Base-by-base conservation (phyloP, 2,888 invertebrate genomes). In the Protodeltote pygarga region DNA sequence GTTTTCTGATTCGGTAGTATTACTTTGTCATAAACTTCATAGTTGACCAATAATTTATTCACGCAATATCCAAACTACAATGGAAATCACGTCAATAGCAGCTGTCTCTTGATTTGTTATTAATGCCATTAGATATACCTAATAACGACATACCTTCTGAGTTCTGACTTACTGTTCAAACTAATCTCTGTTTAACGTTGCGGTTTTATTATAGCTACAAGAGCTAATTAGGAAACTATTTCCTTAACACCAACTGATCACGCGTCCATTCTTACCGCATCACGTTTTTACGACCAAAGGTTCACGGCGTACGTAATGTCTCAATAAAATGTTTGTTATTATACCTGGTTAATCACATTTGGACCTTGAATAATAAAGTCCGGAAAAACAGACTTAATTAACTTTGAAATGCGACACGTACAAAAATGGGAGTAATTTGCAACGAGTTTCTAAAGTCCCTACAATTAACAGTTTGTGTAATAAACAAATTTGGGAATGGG, bases 311-410 rank as follows among this genome's bases (percentile, higher is more conserved):
- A 69, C 72, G 73, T 80, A 74, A 77, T 77, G 73, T 61, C 62
- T 70, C 75, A 73, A 81, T 85, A 82, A 85, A 85, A 82, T 73
- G 77, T 81, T 83, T 82, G 80, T 83, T 82, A 82, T 81, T 76
- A 75, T 75, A 60, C n/a, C n/a, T n/a, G n/a, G 68, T 78, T 79
- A 82, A 83, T 84, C 80, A 79, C 76, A 75, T 81, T 77, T 75
- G 54, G 64, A 67, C 63, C 54, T 59, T 48, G 34, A 34, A 71
- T 69, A 69, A 73, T 79, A 73, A 76, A 77, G 62, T 65, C n/a
- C 58, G 47, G 65, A 72, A 69, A 75, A 68, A 59, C 58, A 66
- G 72, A 71, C 77, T 81, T 74, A 80, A 81, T 81, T 77, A 79
- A 76, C 54, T 59, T 65, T 62, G 73, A 67, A 75, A 77, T 67